phyloP scores from a whole-genome alignment of 2,797 vertebrate genomes.

The Sebastes hopkinsi region DNA sequence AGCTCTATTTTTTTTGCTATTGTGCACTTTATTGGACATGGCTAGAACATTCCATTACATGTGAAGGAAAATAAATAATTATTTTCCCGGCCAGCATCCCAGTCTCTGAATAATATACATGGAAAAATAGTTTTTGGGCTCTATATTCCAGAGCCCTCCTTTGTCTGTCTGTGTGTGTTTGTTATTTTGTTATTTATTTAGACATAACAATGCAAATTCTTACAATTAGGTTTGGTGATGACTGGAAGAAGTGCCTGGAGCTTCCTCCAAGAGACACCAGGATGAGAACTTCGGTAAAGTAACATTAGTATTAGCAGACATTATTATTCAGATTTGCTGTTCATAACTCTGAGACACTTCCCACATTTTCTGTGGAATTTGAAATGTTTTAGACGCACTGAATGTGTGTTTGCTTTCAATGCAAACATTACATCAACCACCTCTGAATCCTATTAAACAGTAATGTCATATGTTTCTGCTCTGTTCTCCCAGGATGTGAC shows the following conservation, averaged over 20 bases:
- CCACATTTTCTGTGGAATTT: not conserved
- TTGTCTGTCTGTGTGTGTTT: not conserved
- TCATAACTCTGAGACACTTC: not conserved
- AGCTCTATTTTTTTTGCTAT: too few species aligned
- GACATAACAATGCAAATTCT: not conserved
- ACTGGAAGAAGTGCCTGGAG: conserved; percentile 83
- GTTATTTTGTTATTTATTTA: not conserved
- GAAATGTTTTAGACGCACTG: not conserved
- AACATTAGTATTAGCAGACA: not conserved
- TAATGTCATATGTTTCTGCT: not conserved
- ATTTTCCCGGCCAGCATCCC: too few species aligned
- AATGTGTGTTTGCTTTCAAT: not conserved
- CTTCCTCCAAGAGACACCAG: conserved; percentile 80
- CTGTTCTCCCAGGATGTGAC: conserved; percentile 79
- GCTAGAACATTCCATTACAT: not conserved
- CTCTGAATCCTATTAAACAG: not conserved
- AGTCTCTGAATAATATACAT: not conserved
- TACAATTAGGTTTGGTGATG: conserved; percentile 76
- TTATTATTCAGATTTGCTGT: not conserved
- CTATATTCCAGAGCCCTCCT: not conserved
- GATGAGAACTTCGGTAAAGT: conserved; percentile 78
- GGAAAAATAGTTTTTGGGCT: not conserved
- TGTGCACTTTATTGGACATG: not conserved
- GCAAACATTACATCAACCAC: not conserved
- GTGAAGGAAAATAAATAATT: not conserved